A percentile compares a stretch with the other conserved stretches of the same genome.
Evolutionary conservation across 1,140 invertebrate genomes (phyloP).

Genomic region (Bombyx mandarina): DNA sequence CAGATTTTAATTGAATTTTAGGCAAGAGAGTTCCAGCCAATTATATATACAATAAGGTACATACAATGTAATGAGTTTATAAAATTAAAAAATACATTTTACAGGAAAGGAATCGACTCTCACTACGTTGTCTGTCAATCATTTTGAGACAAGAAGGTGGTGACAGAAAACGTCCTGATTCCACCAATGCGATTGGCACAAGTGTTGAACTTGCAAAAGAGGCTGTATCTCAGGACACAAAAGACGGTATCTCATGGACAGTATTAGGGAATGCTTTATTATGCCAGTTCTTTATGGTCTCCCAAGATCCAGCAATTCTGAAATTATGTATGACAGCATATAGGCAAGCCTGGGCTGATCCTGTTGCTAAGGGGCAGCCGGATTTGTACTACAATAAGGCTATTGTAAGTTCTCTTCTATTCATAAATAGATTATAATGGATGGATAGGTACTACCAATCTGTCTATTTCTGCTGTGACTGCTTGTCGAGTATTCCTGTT

Average conservation of each 20-base stretch:
- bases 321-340: conserved; percentile 87
- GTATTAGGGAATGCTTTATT: conserved; percentile 90
- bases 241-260: conserved; percentile 89
- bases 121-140: conserved; percentile 88
- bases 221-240: conserved; percentile 84
- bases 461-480: background rate
- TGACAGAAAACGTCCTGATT: conserved; percentile 67
- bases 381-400: conserved; percentile 91
- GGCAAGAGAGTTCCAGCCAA: background rate
- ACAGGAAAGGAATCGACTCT: conserved; percentile 83
- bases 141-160: conserved; percentile 79
- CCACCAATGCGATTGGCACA: conserved; percentile 77
- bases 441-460: no score
- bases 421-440: no score
- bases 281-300: conserved; percentile 83
- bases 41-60: conserved; percentile 2
- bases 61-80: background rate
- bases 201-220: conserved; percentile 87
- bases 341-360: conserved; percentile 83
- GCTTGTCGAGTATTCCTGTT: no score
- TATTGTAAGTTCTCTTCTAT: conserved; percentile 74
- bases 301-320: conserved; percentile 81
- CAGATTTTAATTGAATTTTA: no score
- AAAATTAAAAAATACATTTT: conserved; percentile 21
- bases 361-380: conserved; percentile 79